A percentile compares a stretch with the other conserved stretches of the same genome.
Evolutionary conservation across 2,888 invertebrate genomes (phyloP).

Genomic region (Oxycera nigricornis): DNA sequence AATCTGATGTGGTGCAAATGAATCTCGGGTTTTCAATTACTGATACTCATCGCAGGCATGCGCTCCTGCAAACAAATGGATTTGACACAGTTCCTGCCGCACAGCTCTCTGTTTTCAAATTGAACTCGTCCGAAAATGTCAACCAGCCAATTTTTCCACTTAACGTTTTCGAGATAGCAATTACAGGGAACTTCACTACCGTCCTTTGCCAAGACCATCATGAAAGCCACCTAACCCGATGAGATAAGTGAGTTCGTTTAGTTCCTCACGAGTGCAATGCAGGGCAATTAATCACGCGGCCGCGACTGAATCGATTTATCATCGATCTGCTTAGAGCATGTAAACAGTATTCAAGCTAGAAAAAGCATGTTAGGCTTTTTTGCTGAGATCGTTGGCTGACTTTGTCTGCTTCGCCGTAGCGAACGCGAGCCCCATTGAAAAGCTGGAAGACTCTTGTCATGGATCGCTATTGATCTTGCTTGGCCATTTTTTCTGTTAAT

Average conservation of each 20-base stretch:
- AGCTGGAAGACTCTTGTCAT: conserved; percentile 20
- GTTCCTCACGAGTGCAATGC: conserved; percentile 43
- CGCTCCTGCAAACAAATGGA: too few species aligned
- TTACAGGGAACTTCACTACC: conserved; percentile 22
- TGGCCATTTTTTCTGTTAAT: conserved; percentile 36
- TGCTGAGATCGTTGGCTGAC: neutral
- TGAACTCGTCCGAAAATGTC: conserved; percentile 14
- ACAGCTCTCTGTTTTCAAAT: too few species aligned
- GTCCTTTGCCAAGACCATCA: conserved; percentile 6
- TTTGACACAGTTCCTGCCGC: too few species aligned
- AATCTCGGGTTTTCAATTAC: too few species aligned
- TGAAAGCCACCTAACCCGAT: conserved; percentile 17
- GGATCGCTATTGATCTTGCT: conserved; percentile 22
- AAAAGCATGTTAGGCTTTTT: conserved; percentile 10
- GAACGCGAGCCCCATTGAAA: neutral
- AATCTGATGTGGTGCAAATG: too few species aligned
- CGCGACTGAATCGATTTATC: conserved; percentile 46
- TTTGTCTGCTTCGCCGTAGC: neutral
- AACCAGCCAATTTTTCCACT: conserved; percentile 6
- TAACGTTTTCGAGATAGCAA: neutral
- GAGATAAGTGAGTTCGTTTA: conserved; percentile 45
- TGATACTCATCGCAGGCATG: too few species aligned
- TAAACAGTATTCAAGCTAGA: conserved; percentile 27
- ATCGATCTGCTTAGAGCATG: conserved; percentile 39
- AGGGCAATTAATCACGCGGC: conserved; percentile 45